Evolutionary conservation across 2,113 vertebrate genomes (phyloP), one percentile per base, ranked within the genome.

Genomic region (Mormoops blainvillei): DNA sequence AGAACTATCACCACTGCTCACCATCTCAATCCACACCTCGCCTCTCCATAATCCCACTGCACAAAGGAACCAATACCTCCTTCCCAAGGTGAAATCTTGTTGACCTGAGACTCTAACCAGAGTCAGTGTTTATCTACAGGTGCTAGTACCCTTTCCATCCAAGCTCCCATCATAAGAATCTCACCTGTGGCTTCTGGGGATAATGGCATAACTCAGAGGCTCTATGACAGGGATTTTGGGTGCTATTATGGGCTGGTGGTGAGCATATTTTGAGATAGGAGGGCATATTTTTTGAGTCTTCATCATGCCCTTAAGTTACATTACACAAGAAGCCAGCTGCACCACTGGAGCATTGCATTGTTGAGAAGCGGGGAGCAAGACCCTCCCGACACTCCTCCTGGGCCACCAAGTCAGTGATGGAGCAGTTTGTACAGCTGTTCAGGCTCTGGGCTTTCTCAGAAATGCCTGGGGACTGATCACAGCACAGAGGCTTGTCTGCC

Each of bases 41-140:
- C 10, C 13, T 80, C 68, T 50, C 67, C 67, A 3, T 1, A 5
- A 36, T 41, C 82, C 87, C 48, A 45, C 6, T 1, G 20, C 7
- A 16, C 0, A 0, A 20, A 31, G 56, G 33, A 22, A 45, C 33
- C 19, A 26, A 36, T 14, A 12, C 33, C 36, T 52, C 19, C 31
- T 61, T 58, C 76, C 76, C 31, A 28, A n/a, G 14, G 28, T n/a
- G 10, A 63, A 14, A 14, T 7, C 63, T 12, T 26, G 12, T 28
- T 50, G 63, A 50, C 38, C 52, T 26, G 86, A 82, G 73, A 43
- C 13, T 36, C 65, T 31, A 20, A 31, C 36, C 36, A 2, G 41
- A 31, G 50, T 12, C 41, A 1, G 7, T 41, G 7, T 41, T 7
- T 13, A 4, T 5, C 33, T 13, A 20, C 61, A 65, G 84, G 58